Conservation (phyloP, 2,797 vertebrate genomes). For the Cacajao melanocephalus region DNA sequence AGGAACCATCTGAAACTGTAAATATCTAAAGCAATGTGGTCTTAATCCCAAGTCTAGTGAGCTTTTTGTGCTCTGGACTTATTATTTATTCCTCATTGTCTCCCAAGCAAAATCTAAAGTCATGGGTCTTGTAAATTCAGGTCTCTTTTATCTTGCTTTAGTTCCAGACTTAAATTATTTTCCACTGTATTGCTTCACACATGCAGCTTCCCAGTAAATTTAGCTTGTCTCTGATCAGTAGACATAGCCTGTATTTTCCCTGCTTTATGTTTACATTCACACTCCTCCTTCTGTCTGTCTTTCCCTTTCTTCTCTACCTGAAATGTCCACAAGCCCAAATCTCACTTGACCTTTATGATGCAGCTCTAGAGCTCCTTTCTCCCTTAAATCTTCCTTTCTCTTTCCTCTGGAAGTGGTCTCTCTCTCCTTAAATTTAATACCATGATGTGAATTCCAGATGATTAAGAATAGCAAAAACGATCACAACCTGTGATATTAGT, state of each 20-base stretch:
- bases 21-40: not conserved
- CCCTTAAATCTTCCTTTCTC: not conserved
- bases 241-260: not conserved
- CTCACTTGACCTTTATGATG: not conserved
- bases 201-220: not conserved
- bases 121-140: not conserved
- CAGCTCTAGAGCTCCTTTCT: not conserved
- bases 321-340: not conserved
- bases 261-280: not conserved
- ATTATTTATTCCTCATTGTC: not conserved
- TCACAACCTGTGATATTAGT: not conserved
- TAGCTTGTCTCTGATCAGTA: not conserved
- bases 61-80: not conserved
- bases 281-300: not conserved
- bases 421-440: not conserved
- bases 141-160: not conserved
- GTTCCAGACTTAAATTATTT: not conserved
- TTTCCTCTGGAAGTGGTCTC: not conserved
- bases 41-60: not conserved
- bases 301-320: not conserved
- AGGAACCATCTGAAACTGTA: not conserved
- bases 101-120: not conserved
- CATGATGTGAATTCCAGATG: not conserved
- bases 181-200: not conserved
- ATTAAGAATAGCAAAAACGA: not conserved